Base-by-base conservation (phyloP, 2,888 invertebrate species). In the Gordius sp. region DNA sequence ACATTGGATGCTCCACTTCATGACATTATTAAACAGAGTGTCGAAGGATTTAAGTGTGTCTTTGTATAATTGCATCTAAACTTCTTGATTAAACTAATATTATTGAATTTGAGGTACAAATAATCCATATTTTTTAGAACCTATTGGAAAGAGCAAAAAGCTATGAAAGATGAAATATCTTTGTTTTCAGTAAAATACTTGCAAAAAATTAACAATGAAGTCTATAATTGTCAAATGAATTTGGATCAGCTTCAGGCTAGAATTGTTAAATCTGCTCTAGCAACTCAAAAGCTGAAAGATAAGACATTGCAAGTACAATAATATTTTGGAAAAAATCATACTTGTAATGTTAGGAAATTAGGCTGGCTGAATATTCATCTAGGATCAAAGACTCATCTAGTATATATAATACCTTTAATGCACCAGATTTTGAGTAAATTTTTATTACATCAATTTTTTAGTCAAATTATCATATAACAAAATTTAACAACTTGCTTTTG, bases 71-170 rank as follows among this genome's bases (percentile, higher is more conserved):
- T 33, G 8, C 8, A 13, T 33, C n/a, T 33, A 33, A 13, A 8
- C 8, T 8, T n/a, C n/a, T n/a, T n/a, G n/a, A n/a, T n/a, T n/a
- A 33, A 13, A 33, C 39, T 13, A 33, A 33, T 33, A 33, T 33
- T 13, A n/a, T 33, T 33, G n/a, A 33, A 13, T 33, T 33, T 33
- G 39, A n/a, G 8, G n/a, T 33, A 33, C 8, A 33, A 33, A 13
- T 33, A 33, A 13, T 13, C n/a, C n/a, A n/a, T 8, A 33, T 33
- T 47, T 47, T 47, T 47, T 47, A 47, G 47, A 47, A 47, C 4
- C 4, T 47, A 18, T 47, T 47, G 47, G 47, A 47, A 47, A 4
- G 47, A 47, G 47, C 16, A 47, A 47, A 47, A 47, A 47, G 20
- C n/a, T 23, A 18, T n/a, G 8, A 47, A n/a, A 4, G 47, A 47